Base-by-base conservation (phyloP, 2,797 vertebrate species). In the Cercopithecus diana region DNA sequence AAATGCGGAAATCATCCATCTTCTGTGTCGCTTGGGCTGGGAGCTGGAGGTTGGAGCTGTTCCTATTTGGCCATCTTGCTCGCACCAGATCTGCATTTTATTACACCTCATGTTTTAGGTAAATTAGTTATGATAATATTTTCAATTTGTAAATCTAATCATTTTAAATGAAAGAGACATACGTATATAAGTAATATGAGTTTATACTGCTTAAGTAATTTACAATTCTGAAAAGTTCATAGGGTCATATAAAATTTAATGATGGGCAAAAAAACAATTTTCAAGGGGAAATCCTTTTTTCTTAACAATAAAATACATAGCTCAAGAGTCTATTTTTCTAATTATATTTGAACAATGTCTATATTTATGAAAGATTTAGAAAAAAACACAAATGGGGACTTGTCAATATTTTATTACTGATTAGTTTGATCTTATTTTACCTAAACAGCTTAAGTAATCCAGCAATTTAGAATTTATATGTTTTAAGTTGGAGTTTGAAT, bases 151-250 rank as follows among this genome's bases (percentile, higher is more conserved):
- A 92, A 45, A 64, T 61, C 17, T 26, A 92, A 92, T 79, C 22
- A 79, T 87, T 97, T 77, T 83, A 82, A 95, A 87, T 41, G 36
- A 96, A 82, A 58, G 48, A 70, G 41, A 77, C 5, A 61, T 52
- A 22, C 7, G 3, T 92, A 0, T 26, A 77, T 90, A 58, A 93
- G 4, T 61, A 90, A 89, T 43, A 61, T 52, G 50, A 88, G 12
- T 87, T 88, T 81, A 86, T 43, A 50, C 20, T 58, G 28, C 33
- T 83, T 61, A 92, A 89, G 14, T 36, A 83, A 55, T 45, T 33
- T 57, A 24, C 15, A 89, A 89, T 89, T 36, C 94, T 64, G 48
- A 76, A 13, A n/a, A 88, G 8, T 41, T 61, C 30, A 79, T 57
- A 86, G 36, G 12, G 9, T 73, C 9, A 22, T 82, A 0, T 55